Evolutionary conservation across 2,797 vertebrate genomes (phyloP), one percentile per base, ranked within the genome.

Genomic region (Pygocentrus nattereri): DNA sequence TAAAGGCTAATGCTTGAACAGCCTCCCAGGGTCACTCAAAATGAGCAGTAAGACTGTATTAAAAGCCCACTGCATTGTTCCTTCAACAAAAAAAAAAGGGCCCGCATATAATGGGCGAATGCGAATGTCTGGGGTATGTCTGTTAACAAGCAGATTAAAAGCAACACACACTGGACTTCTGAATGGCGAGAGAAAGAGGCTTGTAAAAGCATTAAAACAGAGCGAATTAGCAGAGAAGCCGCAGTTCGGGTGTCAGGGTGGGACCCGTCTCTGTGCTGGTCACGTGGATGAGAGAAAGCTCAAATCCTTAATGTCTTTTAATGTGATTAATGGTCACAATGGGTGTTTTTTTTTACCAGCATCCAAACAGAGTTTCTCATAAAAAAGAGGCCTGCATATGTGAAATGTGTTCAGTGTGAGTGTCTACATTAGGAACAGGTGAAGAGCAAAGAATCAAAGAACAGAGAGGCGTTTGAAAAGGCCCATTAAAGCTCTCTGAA

Each of bases 261-360:
- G 77, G 83, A 16, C 67, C 72, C 58, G 82, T 84, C 78, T 84
- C 81, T 64, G 34, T 77, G 80, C 49, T 41, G 82, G 78, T 58
- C 78, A 79, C 70, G 74, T 85, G 83, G 85, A 54, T 89, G 83
- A 78, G 82, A 67, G 44, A 58, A 64, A 73, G 73, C 76, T 82
- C 47, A 56, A 83, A 80, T 86, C 88, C 76, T 84, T 85, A 84
- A 89, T 90, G 80, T 85, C 88, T 76, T 86, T 68, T 90, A 89
- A 91, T 88, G 79, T 82, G 80, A 90, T 89, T 86, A 88, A 81
- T 65, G 52, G 69, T 80, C 86, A 82, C 85, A 88, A 89, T 86
- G 87, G 77, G 49, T 79, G 79, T 52, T 81, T 74, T 87, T 80
- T 75, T 87, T 82, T 72, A 85, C 56, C 74, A 82, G 84, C 74